A percentile compares a stretch with the other conserved stretches of the same genome.
phyloP scores from a whole-genome alignment of 1,140 invertebrate genomes.

The Tetramorium alpestre region DNA sequence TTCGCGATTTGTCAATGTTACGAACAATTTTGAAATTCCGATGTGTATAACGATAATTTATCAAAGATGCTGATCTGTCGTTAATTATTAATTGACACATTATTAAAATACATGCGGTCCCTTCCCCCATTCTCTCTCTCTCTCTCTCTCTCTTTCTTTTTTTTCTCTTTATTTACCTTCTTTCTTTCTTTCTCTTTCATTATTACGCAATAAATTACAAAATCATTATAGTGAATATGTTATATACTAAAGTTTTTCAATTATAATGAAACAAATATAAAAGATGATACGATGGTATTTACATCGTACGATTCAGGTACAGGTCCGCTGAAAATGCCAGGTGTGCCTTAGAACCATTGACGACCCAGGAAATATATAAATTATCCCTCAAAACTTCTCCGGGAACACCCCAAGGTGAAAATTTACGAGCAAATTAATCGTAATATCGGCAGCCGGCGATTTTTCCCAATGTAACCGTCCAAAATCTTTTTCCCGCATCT shows the following conservation, averaged over 20 bases:
- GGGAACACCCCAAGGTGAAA: conserved; percentile 79
- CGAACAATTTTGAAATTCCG: conserved; percentile 16
- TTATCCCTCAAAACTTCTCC: conserved; percentile 79
- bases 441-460: conserved; percentile 79
- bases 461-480: conserved; percentile 35
- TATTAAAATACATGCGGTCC: background rate
- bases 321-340: conserved; percentile 78
- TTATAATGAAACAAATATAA: conserved; percentile 5
- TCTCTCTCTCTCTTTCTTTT: background rate
- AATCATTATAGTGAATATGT: conserved; percentile 3
- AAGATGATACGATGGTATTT: conserved; percentile 80
- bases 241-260: background rate
- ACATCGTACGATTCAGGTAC: conserved; percentile 71
- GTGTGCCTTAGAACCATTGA: conserved; percentile 70
- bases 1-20: conserved; percentile 14
- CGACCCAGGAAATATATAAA: conserved; percentile 81
- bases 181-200: background rate
- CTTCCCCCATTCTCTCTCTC: too few relatives aligned
- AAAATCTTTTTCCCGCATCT: background rate
- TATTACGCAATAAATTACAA: conserved; percentile 18
- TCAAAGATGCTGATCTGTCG: background rate
- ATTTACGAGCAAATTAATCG: conserved; percentile 85
- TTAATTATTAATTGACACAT: conserved; percentile 25
- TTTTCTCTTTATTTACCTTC: background rate
- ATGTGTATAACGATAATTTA: background rate